phyloP scores from a whole-genome alignment of 2,888 invertebrate species.

The Caradrina kadenii region DNA sequence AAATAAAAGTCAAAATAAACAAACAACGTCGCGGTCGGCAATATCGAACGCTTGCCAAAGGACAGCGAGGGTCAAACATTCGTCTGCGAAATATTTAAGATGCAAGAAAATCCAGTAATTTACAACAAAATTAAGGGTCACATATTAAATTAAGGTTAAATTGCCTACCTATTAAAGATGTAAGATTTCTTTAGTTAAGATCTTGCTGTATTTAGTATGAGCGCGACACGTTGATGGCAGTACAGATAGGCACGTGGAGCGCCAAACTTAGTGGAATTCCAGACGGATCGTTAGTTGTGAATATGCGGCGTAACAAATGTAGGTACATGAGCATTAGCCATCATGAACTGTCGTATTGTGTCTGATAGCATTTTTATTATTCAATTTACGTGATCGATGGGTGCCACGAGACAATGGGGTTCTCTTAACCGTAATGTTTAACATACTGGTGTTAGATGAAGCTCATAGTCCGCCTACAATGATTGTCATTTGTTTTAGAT shows the following conservation, averaged over 20 bases:
- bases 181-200: slow-evolving; percentile 51
- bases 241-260: slow-evolving; percentile 45
- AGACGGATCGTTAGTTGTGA: slow-evolving; percentile 59
- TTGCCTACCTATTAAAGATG: slow-evolving; percentile 67
- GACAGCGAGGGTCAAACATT: slow-evolving; percentile 29
- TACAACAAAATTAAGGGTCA: slow-evolving; percentile 66
- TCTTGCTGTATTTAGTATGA: slow-evolving; percentile 39
- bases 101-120: slow-evolving; percentile 45
- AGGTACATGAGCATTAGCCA: slow-evolving; percentile 33
- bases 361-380: slow-evolving; percentile 64
- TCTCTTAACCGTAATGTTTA: slow-evolving; percentile 6
- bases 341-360: slow-evolving; percentile 55
- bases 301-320: slow-evolving; percentile 36
- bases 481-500: slow-evolving; percentile 68
- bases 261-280: slow-evolving; percentile 67
- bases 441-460: slow-evolving; percentile 1
- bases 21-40: slow-evolving; percentile 33
- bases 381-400: slow-evolving; percentile 69
- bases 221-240: slow-evolving; percentile 61
- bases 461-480: slow-evolving; percentile 36
- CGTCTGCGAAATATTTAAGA: slow-evolving; percentile 32
- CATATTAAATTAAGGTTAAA: slow-evolving; percentile 72
- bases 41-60: slow-evolving; percentile 40
- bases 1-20: slow-evolving; percentile 26
- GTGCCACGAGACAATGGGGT: slow-evolving; percentile 45